These are phyloP conservation scores for Hemithea aestivaria DNA, from an alignment of 2,888 invertebrate genomes.

Conservation along the genomic window DNA sequence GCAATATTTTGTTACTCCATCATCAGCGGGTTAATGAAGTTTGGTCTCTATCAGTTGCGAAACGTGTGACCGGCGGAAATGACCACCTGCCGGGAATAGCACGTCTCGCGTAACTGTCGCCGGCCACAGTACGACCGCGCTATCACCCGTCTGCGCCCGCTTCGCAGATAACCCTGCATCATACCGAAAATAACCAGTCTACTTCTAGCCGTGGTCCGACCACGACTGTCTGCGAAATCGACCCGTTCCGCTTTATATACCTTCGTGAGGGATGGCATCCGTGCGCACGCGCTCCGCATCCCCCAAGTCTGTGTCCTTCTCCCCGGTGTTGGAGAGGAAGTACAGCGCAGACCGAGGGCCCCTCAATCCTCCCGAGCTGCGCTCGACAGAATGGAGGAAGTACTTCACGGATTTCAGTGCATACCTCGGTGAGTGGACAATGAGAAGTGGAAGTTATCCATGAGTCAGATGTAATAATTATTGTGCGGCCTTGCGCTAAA, in stretches of 20 bases:
- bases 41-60: slow-evolving; percentile 63
- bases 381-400: slow-evolving; percentile 66
- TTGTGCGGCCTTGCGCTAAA: slow-evolving; percentile 72
- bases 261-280: slow-evolving; percentile 73
- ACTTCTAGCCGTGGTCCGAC: slow-evolving; percentile 64
- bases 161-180: slow-evolving; percentile 66
- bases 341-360: slow-evolving; percentile 69
- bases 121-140: slow-evolving; percentile 69
- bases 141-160: slow-evolving; percentile 69
- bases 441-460: slow-evolving; percentile 36
- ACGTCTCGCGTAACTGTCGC: slow-evolving; percentile 66
- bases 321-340: slow-evolving; percentile 80
- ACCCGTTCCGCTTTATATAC: slow-evolving; percentile 63
- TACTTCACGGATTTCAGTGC: slow-evolving; percentile 75
- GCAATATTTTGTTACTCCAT: slow-evolving; percentile 36
- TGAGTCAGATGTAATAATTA: slow-evolving; percentile 58
- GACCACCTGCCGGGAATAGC: slow-evolving; percentile 78
- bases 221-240: slow-evolving; percentile 63
- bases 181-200: slow-evolving; percentile 71
- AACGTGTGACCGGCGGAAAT: slow-evolving; percentile 63
- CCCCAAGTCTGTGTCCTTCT: slow-evolving; percentile 82
- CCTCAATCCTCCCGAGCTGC: slow-evolving; percentile 55
- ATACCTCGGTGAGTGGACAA: slow-evolving; percentile 69
- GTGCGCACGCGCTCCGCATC: slow-evolving; percentile 83
- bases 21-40: slow-evolving; percentile 65